Percentiles rank a stretch among this genome's conserved stretches.
These are phyloP conservation scores for rat (Rattus norvegicus) DNA, from an alignment of 2,113 vertebrate genomes.

Conservation along the genomic window GRCr8 NC_086019.1:70662001-70662500, in stretches of 20 bases:
- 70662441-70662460: too few species aligned
- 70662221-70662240: too few species aligned
- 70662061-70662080: not conserved
- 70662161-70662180: not conserved
- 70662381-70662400: not conserved
- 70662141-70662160: not conserved
- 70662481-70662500: too few species aligned
- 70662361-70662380: too few species aligned
- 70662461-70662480: too few species aligned
- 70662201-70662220: too few species aligned
- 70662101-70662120: not conserved
- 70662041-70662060: not conserved
- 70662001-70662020: not conserved
- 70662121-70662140: not conserved
- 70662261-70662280: not conserved
- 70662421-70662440: too few species aligned
- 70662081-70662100: not conserved
- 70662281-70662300: not conserved
- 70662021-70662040: not conserved
- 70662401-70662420: not conserved
- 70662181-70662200: rapidly evolving
- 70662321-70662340: not conserved
- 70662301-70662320: not conserved
- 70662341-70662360: not conserved
- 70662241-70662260: too few species aligned